Percentiles rank a stretch among this genome's conserved stretches.
Evolutionary conservation across 2,797 vertebrate genomes (phyloP).

Genomic region (Rhynchonycteris naso): DNA sequence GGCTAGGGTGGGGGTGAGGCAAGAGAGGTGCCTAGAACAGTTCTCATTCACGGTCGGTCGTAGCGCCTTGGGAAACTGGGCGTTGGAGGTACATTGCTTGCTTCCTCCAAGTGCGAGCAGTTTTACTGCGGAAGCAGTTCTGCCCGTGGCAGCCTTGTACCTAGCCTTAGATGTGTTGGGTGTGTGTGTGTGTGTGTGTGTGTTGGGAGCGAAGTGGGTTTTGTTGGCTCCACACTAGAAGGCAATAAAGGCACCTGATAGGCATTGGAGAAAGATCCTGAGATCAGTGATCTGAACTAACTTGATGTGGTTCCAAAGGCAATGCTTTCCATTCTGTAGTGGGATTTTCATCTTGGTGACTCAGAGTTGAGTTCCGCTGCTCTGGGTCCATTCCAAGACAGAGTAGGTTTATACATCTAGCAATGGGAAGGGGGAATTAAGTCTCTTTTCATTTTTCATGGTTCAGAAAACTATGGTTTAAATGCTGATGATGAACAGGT

Average conservation of each 20-base stretch:
- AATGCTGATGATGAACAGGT: not conserved
- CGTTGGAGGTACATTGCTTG: rapidly evolving
- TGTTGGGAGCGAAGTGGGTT: not conserved
- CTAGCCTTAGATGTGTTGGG: not conserved
- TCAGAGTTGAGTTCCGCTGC: not conserved
- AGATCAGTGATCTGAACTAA: not conserved
- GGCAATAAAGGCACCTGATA: not conserved
- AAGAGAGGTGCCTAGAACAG: not conserved
- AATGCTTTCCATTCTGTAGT: not conserved
- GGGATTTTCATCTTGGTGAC: not conserved
- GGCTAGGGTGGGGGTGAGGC: not conserved
- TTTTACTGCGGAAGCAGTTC: not conserved
- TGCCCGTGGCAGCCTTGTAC: rapidly evolving
- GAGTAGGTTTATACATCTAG: not conserved
- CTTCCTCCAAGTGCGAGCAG: not conserved
- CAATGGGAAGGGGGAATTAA: not conserved
- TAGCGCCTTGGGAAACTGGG: not conserved
- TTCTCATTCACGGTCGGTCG: not conserved
- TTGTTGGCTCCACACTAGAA: not conserved
- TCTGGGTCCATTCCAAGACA: not conserved
- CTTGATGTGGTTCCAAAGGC: not conserved
- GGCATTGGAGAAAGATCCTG: not conserved
- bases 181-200: not conserved
- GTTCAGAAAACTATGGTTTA: not conserved
- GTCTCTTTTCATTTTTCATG: not conserved